These are phyloP conservation scores for Rhinichthys klamathensis DNA, from an alignment of 2,113 vertebrate genomes.

Conservation along the genomic window DNA sequence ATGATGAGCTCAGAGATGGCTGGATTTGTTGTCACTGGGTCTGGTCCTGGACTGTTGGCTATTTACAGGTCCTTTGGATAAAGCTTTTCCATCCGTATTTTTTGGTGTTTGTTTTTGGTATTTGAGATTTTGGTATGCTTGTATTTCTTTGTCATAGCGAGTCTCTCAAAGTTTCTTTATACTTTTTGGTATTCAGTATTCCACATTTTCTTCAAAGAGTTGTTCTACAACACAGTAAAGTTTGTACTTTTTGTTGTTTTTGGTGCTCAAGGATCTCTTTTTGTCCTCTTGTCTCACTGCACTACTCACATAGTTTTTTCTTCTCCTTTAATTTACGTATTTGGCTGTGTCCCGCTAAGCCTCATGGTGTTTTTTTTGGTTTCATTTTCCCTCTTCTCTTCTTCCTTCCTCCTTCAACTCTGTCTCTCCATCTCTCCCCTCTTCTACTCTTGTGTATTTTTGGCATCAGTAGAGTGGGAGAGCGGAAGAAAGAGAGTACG, in stretches of 20 bases:
- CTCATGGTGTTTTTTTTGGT: slow-evolving; percentile 67
- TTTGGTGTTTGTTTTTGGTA: slow-evolving; percentile 80
- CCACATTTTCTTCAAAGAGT: slow-evolving; percentile 72
- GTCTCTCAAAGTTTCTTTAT: slow-evolving; percentile 66
- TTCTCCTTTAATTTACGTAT: slow-evolving; percentile 28
- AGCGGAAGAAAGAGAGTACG: slow-evolving; percentile 65
- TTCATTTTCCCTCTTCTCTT: slow-evolving; percentile 66
- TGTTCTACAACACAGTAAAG: slow-evolving; percentile 66
- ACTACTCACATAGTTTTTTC: slow-evolving; percentile 35
- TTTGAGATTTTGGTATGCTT: slow-evolving; percentile 83
- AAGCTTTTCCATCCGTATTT: slow-evolving; percentile 84
- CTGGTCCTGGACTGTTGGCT: slow-evolving; percentile 80
- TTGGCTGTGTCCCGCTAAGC: slow-evolving; percentile 29
- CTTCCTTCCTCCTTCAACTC: slow-evolving; percentile 65
- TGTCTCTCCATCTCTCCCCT: slow-evolving; percentile 69
- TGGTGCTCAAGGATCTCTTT: slow-evolving; percentile 72
- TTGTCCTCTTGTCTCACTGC: slow-evolving; percentile 52
- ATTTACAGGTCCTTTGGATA: slow-evolving; percentile 84
- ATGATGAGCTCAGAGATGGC: slow-evolving; percentile 40
- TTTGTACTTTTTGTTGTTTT: slow-evolving; percentile 76
- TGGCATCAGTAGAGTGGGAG: slow-evolving; percentile 79
- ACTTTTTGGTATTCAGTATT: slow-evolving; percentile 80
- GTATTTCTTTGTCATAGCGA: slow-evolving; percentile 74
- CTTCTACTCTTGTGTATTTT: slow-evolving; percentile 80
- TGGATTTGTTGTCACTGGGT: slow-evolving; percentile 39